Conservation (phyloP, 2,888 invertebrate species). For the Xanthostigma xanthostigma region DNA sequence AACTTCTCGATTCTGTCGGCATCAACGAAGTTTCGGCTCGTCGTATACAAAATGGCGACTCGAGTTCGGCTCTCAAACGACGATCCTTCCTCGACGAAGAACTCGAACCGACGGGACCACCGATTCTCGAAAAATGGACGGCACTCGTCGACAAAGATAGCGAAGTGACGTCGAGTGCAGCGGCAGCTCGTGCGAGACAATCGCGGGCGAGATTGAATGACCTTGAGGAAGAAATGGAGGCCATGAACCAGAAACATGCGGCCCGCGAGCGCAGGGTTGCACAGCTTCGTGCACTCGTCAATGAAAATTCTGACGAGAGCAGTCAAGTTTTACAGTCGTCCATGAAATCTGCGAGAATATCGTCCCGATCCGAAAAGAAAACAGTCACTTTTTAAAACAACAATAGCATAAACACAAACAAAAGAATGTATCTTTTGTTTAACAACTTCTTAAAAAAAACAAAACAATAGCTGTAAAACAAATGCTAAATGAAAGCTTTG, state of each 20-base stretch:
- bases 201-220: slow-evolving; percentile 53
- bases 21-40: slow-evolving; percentile 30
- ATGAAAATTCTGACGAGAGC: slow-evolving; percentile 34
- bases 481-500: too few species aligned
- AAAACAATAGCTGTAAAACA: too few species aligned
- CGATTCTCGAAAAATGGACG: slow-evolving; percentile 43
- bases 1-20: slow-evolving; percentile 47
- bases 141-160: slow-evolving; percentile 32
- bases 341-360: slow-evolving; percentile 14
- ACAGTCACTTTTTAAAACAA: slow-evolving; percentile 24
- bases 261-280: slow-evolving; percentile 57
- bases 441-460: too few species aligned
- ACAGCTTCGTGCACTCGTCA: slow-evolving; percentile 51
- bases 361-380: slow-evolving; percentile 23
- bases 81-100: slow-evolving; percentile 23
- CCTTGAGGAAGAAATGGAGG: slow-evolving; percentile 61
- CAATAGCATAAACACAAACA: neutral
- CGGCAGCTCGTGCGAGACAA: slow-evolving; percentile 46
- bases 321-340: slow-evolving; percentile 22
- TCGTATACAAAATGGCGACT: slow-evolving; percentile 13
- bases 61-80: slow-evolving; percentile 27
- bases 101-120: slow-evolving; percentile 5
- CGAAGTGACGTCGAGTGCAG: slow-evolving; percentile 35
- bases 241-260: slow-evolving; percentile 49
- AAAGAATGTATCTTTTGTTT: neutral